Percentiles rank a stretch among this genome's conserved stretches.
Conservation (phyloP, 2,797 vertebrate genomes). For the Prionace glauca region DNA sequence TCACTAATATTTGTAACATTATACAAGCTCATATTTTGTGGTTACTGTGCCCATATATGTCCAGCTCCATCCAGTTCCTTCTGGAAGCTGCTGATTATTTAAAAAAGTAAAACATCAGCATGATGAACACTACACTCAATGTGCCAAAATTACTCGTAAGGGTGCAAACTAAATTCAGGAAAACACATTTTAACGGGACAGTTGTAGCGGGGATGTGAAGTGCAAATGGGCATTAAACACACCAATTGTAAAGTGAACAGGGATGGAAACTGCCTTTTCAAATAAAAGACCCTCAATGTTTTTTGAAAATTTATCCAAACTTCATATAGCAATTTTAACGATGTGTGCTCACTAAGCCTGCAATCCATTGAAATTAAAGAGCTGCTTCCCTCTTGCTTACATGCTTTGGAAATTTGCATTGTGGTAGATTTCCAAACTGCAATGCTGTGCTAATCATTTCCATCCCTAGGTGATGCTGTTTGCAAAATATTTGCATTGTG, state of each 20-base stretch:
- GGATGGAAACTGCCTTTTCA: background rate
- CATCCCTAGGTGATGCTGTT: background rate
- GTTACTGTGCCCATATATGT: background rate
- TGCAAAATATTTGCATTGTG: background rate
- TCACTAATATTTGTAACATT: background rate
- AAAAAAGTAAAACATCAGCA: background rate
- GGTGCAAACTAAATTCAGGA: background rate
- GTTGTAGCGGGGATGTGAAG: background rate
- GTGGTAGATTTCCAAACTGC: background rate
- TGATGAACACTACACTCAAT: background rate
- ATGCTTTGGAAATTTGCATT: background rate
- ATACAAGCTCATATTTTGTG: background rate
- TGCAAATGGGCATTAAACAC: background rate
- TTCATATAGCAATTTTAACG: background rate
- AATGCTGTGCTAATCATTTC: background rate
- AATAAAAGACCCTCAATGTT: background rate
- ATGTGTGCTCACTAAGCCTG: background rate
- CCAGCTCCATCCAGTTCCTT: background rate
- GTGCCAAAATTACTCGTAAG: background rate
- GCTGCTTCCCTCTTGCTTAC: background rate
- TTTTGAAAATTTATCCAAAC: background rate
- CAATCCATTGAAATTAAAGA: background rate
- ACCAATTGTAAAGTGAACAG: background rate
- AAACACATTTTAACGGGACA: background rate
- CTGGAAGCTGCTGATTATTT: background rate